Base-by-base conservation (phyloP, 2,113 vertebrate genomes). In the Burhinus oedicnemus region DNA sequence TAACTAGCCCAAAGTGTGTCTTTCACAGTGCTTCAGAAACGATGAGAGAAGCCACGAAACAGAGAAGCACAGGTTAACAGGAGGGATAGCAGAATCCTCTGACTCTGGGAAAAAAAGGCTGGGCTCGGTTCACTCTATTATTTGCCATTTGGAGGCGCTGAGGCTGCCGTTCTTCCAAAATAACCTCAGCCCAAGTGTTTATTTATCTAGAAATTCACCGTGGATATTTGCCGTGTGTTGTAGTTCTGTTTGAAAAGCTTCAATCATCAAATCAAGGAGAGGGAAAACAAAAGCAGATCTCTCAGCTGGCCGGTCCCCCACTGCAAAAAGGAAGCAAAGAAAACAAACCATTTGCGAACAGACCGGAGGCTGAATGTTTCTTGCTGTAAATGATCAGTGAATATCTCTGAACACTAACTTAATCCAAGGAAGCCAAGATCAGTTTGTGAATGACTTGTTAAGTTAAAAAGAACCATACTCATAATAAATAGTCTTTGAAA, bases 261-360 rank as follows among this genome's bases (percentile, higher is more conserved):
- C 96, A 97, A 95, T 96, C 95, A 94, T 89, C 94, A 82, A 91
- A 95, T 89, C 84, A 82, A 70, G 89, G 78, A 69, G 58, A 97
- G 74, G 62, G 90, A 95, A 97, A 97, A 96, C 95, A 97, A 97
- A 97, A 95, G 96, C 81, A 96, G 81, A 94, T 95, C 89, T 87
- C 93, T 96, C 94, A 96, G 87, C 77, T 95, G 95, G 94, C 94
- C 0, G 0, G 54, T 92, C 40, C 87, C 36, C 36, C 45, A 69
- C 80, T 89, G 91, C 81, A 92, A 87, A 71, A 95, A 91, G 58
- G 84, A 84, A 94, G 90, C 89, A 96, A 97, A 95, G 91, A 97
- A 97, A 97, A 95, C 93, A 96, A 96, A 95, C 80, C 58, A 58
- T 83, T 78, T 64, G 77, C 1, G 25, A 87, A 54, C 61, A 76